Evolutionary conservation across 2,888 invertebrate species (phyloP).

Genomic region (Epinotia demarniana): DNA sequence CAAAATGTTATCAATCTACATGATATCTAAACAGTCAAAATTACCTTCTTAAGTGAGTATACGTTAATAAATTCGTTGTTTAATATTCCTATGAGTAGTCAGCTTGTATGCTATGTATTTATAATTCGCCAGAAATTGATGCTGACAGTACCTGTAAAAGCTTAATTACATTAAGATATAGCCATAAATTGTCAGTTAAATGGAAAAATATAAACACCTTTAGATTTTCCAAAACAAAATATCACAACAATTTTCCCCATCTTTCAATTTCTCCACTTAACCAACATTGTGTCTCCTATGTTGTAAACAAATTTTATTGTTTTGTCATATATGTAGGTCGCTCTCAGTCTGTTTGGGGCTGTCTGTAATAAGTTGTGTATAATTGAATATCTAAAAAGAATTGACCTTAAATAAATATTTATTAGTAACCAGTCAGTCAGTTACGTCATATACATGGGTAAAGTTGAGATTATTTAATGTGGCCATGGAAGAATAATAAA

Average conservation of each 20-base stretch:
- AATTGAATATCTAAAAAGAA: not conserved
- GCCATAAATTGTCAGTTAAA: conserved; percentile 11
- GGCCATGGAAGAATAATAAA: too few species aligned
- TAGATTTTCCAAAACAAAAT: not conserved
- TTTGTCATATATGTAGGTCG: conserved; percentile 15
- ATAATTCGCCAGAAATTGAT: not conserved
- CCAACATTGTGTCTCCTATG: not conserved
- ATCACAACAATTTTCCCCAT: not conserved
- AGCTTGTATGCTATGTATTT: not conserved
- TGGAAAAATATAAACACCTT: not conserved
- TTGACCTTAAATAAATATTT: not conserved
- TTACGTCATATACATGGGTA: not conserved
- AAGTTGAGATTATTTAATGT: too few species aligned
- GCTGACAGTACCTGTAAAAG: not conserved
- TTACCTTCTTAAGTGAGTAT: not conserved
- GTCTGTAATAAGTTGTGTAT: not conserved
- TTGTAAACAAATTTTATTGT: not conserved
- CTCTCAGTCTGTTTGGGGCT: conserved; percentile 14
- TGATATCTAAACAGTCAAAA: not conserved
- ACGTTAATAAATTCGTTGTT: conserved; percentile 35
- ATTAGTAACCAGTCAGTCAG: not conserved
- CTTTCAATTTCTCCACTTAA: conserved; percentile 13
- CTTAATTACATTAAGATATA: not conserved
- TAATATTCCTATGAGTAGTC: not conserved
- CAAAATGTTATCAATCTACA: not conserved